phyloP scores from a whole-genome alignment of 1,140 invertebrate genomes.

The Pseudoatta argentina region DNA sequence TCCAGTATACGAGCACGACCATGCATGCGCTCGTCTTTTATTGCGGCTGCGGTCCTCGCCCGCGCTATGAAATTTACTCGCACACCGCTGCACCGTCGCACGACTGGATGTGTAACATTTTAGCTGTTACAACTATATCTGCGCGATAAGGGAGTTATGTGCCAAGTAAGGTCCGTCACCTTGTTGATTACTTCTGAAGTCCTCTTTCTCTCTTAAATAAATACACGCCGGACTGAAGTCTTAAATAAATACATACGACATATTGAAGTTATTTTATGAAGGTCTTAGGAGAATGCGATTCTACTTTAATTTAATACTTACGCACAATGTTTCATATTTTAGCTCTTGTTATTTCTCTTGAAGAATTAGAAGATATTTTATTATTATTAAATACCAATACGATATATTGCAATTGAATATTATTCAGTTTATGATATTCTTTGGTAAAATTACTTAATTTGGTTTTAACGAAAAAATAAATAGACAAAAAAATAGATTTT shows the following conservation, averaged over 20 bases:
- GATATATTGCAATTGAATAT: background rate
- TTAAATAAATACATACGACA: conserved; percentile 14
- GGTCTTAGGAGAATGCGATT: conserved; percentile 2
- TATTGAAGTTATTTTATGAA: conserved; percentile 10
- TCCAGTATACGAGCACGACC: conserved; percentile 52
- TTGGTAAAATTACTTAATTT: background rate
- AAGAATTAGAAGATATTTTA: background rate
- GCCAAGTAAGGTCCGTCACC: background rate
- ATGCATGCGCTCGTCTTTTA: conserved; percentile 77
- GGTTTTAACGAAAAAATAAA: background rate
- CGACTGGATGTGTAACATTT: conserved; percentile 55
- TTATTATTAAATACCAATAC: background rate
- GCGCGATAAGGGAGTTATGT: conserved; percentile 23
- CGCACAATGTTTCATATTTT: background rate
- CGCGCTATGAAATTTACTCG: conserved; percentile 74
- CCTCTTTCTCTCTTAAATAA: conserved; percentile 1
- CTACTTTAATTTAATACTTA: conserved; percentile 20
- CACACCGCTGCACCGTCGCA: conserved; percentile 27
- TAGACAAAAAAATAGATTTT: background rate
- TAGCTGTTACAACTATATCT: conserved; percentile 31
- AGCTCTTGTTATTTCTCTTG: background rate
- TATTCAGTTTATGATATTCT: background rate
- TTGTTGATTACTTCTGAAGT: conserved; percentile 15
- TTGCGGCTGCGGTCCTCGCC: conserved; percentile 70
- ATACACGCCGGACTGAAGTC: background rate